These are phyloP conservation scores for Archips crataeganus DNA, from an alignment of 2,888 invertebrate species.

Conservation along the genomic window DNA sequence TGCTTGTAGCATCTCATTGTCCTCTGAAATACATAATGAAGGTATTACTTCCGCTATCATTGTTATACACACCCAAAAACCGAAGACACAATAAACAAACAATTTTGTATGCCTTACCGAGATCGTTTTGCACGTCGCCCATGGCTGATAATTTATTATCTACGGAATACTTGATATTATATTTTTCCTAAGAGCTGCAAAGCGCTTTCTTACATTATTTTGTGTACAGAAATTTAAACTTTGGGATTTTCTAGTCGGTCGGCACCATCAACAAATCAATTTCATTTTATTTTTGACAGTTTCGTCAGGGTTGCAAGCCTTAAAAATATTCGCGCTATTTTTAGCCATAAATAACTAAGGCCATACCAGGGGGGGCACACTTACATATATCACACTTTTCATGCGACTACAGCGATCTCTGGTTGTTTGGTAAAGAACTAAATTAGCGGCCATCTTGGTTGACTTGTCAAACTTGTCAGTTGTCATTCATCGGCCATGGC, in stretches of 20 bases:
- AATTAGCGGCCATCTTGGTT: no score
- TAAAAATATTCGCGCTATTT: slow-evolving; percentile 2
- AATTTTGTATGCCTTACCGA: slow-evolving; percentile 48
- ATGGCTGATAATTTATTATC: slow-evolving; percentile 51
- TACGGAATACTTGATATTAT: not conserved
- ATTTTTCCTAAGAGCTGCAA: not conserved
- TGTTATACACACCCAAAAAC: slow-evolving; percentile 48
- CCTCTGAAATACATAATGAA: slow-evolving; percentile 78
- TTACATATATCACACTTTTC: no score
- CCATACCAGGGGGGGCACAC: no score
- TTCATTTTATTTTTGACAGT: slow-evolving; percentile 42
- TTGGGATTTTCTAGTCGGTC: slow-evolving; percentile 25
- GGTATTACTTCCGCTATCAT: slow-evolving; percentile 10
- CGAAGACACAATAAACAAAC: slow-evolving; percentile 27
- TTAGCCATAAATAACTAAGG: no score
- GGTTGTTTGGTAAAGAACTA: no score
- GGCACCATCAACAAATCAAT: slow-evolving; percentile 48
- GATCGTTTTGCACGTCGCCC: slow-evolving; percentile 62
- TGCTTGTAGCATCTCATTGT: slow-evolving; percentile 93
- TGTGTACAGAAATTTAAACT: slow-evolving; percentile 33
- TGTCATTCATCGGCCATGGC: no score
- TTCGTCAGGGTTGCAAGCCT: slow-evolving; percentile 19
- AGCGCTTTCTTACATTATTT: slow-evolving; percentile 31
- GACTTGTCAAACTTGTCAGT: no score
- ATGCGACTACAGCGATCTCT: no score